Conservation (phyloP, 1,140 invertebrate genomes). For the Lethrus apterus region DNA sequence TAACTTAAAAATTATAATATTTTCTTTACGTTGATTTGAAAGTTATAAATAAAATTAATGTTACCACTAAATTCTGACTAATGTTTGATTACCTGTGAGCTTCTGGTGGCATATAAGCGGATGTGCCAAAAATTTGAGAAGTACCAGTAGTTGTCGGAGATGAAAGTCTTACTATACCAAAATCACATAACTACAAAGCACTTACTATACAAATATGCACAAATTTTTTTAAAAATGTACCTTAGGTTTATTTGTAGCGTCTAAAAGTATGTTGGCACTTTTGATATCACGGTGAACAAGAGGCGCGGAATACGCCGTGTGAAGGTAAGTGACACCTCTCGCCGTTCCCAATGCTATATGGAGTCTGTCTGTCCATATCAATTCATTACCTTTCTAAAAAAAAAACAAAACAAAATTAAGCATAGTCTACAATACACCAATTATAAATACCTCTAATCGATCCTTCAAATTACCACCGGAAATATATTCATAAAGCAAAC, state of each 20-base stretch:
- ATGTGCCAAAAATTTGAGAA: conserved; percentile 50
- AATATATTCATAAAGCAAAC: conserved; percentile 64
- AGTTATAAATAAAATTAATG: background rate
- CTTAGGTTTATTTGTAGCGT: conserved; percentile 54
- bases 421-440: background rate
- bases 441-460: conserved; percentile 41
- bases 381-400: conserved; percentile 27
- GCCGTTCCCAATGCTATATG: conserved; percentile 54
- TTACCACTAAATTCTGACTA: background rate
- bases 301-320: conserved; percentile 47
- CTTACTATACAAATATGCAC: conserved; percentile 16
- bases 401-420: background rate
- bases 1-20: background rate
- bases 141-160: conserved; percentile 40
- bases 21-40: no score
- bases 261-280: conserved; percentile 66
- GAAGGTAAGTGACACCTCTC: conserved; percentile 55
- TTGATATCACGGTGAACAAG: conserved; percentile 71
- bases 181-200: conserved; percentile 59
- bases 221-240: conserved; percentile 38
- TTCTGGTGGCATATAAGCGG: conserved; percentile 70
- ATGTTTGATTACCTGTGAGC: conserved; percentile 47
- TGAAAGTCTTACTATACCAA: conserved; percentile 53
- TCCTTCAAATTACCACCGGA: conserved; percentile 60
- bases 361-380: conserved; percentile 47